Base-by-base conservation (phyloP, 2,113 vertebrate species). In the Ifrita kowaldi region DNA sequence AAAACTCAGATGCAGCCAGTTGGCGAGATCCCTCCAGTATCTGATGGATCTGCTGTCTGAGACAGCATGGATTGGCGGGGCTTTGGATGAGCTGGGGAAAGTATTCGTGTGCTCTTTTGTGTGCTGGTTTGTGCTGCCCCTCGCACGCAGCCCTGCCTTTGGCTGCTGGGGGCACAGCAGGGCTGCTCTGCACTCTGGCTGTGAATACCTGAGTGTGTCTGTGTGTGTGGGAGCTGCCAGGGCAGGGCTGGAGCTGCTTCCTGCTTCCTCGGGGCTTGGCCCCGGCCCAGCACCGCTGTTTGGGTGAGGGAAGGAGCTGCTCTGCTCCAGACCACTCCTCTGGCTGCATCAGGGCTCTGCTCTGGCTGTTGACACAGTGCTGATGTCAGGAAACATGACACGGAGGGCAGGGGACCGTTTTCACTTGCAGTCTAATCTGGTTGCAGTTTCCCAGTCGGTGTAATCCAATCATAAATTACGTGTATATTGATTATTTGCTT, bases 1-100 rank as follows among this genome's bases (percentile, higher is more conserved):
- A 69, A 79, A 67, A 49, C 68, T 94, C 77, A 49, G 87, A 59
- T 59, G 95, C 67, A 88, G 93, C 75, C 93, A 92, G 92, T 87
- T 94, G 92, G 85, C 8, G 8, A 91, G 59, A 74, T 77, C 92
- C 73, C 52, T 74, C 41, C 93, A 49, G 28, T 75, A n/a, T 80
- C 46, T 82, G 73, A 22, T 89, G 20, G 49, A 68, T 93, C 81
- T 81, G 19, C 91, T 93, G 24, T 87, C 78, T 83, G 93, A 84
- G 93, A 32, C 71, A 86, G 73, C 70, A 6, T 30, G 67, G 53
- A 69, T 44, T 95, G 91, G 90, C 85, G 24, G 63, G 53, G 71
- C 18, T 78, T 30, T 69, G 82, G 77, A 76, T 55, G 87, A 63
- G 93, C 87, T 87, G 91, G 90, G 90, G 13, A 33, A 82, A 76